Evolutionary conservation across 2,888 invertebrate genomes (phyloP).

Genomic region (Sarcophaga caerulescens): DNA sequence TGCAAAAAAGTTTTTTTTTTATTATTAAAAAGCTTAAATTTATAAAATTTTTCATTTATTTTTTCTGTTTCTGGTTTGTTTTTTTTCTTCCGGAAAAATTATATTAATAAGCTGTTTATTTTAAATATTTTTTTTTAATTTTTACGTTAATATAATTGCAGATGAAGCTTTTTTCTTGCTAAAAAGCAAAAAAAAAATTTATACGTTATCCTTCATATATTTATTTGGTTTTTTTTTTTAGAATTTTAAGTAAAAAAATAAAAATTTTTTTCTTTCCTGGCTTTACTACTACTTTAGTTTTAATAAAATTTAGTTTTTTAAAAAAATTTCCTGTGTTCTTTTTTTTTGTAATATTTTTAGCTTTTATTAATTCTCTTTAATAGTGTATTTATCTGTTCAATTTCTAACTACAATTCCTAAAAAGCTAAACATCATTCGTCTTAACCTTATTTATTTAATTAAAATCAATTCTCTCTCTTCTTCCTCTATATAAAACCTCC

Average conservation of each 20-base stretch:
- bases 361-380: constrained; percentile 7
- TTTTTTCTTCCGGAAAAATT: too few species aligned
- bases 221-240: not conserved
- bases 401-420: constrained; percentile 61
- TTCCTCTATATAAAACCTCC: not conserved
- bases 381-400: constrained; percentile 31
- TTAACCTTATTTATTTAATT: not conserved
- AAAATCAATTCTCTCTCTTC: not conserved
- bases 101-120: not conserved
- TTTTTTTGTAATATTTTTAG: constrained; percentile 12
- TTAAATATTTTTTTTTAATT: constrained; percentile 2
- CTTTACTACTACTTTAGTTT: constrained; percentile 12
- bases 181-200: constrained; percentile 21
- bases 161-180: not conserved
- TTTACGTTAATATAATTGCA: constrained; percentile 26
- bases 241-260: not conserved
- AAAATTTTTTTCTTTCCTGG: not conserved
- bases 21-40: too few species aligned
- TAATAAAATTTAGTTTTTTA: constrained; percentile 24
- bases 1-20: not conserved
- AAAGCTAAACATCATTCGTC: not conserved
- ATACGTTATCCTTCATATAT: constrained; percentile 23
- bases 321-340: constrained; percentile 44
- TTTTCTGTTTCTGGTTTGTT: too few species aligned
- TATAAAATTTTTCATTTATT: too few species aligned